phyloP scores from a whole-genome alignment of 2,888 invertebrate species.

The Diarsia dahlii region DNA sequence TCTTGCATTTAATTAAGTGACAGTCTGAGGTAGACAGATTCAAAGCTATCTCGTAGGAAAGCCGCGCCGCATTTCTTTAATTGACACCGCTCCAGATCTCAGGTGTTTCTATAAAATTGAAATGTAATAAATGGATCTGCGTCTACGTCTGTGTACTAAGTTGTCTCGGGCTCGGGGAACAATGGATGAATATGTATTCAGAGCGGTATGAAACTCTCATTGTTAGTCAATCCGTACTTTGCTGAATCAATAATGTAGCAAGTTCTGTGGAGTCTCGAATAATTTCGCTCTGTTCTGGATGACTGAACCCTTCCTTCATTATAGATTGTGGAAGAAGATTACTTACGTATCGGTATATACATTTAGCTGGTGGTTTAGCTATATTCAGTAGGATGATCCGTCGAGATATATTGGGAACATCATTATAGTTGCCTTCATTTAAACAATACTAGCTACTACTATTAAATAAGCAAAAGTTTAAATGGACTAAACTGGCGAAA shows the following conservation, averaged over 20 bases:
- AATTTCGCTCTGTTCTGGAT: constrained; percentile 29
- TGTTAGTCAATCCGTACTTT: constrained; percentile 55
- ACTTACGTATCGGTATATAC: neutral
- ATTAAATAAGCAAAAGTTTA: no score
- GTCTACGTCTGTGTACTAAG: constrained; percentile 46
- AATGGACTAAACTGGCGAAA: neutral
- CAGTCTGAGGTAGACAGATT: constrained; percentile 6
- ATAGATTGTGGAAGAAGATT: constrained; percentile 26
- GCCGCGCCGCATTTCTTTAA: constrained; percentile 46
- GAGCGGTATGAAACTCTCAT: constrained; percentile 48
- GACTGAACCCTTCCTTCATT: constrained; percentile 27
- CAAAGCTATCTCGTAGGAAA: constrained; percentile 31
- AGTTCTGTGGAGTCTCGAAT: constrained; percentile 44
- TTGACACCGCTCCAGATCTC: constrained; percentile 43
- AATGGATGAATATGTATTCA: constrained; percentile 58
- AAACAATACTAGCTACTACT: neutral
- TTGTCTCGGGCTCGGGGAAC: constrained; percentile 43
- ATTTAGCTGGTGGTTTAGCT: neutral
- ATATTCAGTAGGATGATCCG: neutral
- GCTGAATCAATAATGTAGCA: constrained; percentile 49
- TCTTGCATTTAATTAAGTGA: constrained; percentile 44
- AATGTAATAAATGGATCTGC: constrained; percentile 55
- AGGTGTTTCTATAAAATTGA: constrained; percentile 55
- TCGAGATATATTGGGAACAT: neutral
- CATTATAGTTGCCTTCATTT: neutral